Evolutionary conservation across 2,113 vertebrate species (phyloP), one percentile per base, ranked within the genome.

Genomic region (crab-eating macaque (Macaca fascicularis)): DNA sequence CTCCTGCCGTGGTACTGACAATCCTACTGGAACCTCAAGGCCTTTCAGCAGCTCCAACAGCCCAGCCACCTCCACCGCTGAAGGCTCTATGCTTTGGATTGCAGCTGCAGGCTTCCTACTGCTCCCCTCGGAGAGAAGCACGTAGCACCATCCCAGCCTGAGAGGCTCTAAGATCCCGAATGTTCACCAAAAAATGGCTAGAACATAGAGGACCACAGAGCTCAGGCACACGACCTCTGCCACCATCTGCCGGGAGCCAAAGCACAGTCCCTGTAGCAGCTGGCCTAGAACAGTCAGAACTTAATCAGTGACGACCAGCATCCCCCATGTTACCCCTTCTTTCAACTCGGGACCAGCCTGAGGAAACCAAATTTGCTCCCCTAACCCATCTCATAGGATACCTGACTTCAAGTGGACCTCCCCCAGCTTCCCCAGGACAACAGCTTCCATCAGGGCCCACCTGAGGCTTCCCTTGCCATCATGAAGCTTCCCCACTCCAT

Each of bases 231-330:
- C 0, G 4, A n/a, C 6, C 57, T 57, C 22, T 2, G n/a, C 40
- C 52, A 20, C 35, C 52, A 5, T 25, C 1, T 2, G 25, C 32
- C 8, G 0, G 25, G 23, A 43, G 43, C 20, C 10, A 2, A 0
- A 10, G 4, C 43, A 45, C 7, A 6, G 30, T 32, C 5, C 5
- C 59, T n/a, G 30, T 3, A 45, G 19, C 25, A 78, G 8, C 3
- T 6, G 6, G 38, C 22, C 19, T 3, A 2, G 38, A 43, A 19
- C 2, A 5, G 8, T 50, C 69, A 19, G 32, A 16, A 40, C 20
- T 23, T 0, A 0, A 1, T 5, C 19, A 32, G 0, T 1, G 35
- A 38, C 16, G 32, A 12, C 2, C 19, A 22, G 6, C 0, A 9
- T 10, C 45, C 25, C 14, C 22, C 8, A 11, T 25, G 19, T 48